Conservation (phyloP, 2,113 vertebrate species). For the Butastur rufipennis region DNA sequence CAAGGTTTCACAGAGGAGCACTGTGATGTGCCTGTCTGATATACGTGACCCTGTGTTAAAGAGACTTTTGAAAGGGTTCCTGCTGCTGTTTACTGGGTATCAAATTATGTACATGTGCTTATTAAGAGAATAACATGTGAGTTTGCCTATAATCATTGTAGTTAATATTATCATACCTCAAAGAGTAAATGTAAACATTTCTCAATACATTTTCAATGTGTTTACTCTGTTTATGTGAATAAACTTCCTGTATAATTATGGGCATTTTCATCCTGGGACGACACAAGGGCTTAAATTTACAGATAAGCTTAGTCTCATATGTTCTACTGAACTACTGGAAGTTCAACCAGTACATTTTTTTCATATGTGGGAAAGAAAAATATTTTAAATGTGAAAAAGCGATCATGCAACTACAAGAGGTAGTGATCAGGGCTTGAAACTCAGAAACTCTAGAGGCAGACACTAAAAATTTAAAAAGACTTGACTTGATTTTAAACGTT, state of each 20-base stretch:
- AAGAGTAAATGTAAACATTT: conserved; percentile 28
- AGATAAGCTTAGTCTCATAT: background rate
- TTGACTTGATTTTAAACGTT: background rate
- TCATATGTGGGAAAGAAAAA: background rate
- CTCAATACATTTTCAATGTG: background rate
- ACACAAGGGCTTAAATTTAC: background rate
- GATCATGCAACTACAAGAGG: background rate
- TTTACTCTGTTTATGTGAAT: conserved; percentile 3
- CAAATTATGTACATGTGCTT: conserved; percentile 1
- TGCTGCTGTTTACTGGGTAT: background rate
- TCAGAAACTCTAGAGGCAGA: background rate
- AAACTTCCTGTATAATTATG: conserved; percentile 20
- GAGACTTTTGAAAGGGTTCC: background rate
- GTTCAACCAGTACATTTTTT: background rate
- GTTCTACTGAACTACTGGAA: background rate
- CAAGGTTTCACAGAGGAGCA: background rate
- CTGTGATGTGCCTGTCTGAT: background rate
- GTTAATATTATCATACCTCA: conserved; percentile 5
- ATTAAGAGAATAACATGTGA: conserved; percentile 7
- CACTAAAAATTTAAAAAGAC: background rate
- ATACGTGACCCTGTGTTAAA: background rate
- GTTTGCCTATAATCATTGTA: background rate
- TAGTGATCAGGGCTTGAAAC: background rate
- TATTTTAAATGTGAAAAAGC: background rate
- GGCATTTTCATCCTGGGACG: background rate